Conservation (phyloP, 2,113 vertebrate species). For the Myrmophylax atrothorax region DNA sequence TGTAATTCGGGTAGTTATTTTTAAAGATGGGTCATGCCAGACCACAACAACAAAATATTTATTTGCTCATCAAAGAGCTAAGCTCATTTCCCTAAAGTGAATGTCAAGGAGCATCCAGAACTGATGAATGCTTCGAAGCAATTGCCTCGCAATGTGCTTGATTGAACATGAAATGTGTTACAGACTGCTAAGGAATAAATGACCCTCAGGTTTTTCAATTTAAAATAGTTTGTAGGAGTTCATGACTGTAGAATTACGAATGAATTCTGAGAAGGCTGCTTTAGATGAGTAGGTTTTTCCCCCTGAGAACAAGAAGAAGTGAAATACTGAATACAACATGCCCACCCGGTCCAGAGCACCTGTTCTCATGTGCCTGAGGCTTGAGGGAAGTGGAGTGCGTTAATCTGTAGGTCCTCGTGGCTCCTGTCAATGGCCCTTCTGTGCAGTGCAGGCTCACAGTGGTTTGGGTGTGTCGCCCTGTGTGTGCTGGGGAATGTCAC, state of each 20-base stretch:
- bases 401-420: not conserved
- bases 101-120: not conserved
- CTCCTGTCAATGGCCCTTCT: not conserved
- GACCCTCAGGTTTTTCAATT: not conserved
- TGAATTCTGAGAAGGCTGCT: not conserved
- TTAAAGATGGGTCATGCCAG: not conserved
- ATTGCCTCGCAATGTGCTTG: fast-evolving
- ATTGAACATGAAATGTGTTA: not conserved
- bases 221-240: not conserved
- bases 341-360: not conserved
- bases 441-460: not conserved
- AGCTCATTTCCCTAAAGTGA: not conserved
- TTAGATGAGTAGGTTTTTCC: not conserved
- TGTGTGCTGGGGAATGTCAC: not conserved
- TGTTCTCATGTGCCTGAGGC: not conserved
- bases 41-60: not conserved
- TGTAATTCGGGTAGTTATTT: not conserved
- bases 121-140: not conserved
- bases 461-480: not conserved
- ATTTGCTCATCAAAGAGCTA: not conserved
- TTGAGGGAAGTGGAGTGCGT: not conserved
- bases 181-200: not conserved
- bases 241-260: not conserved
- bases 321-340: not conserved
- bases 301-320: not conserved